Conservation (phyloP, 2,113 vertebrate species). For the Carassius carassius region DNA sequence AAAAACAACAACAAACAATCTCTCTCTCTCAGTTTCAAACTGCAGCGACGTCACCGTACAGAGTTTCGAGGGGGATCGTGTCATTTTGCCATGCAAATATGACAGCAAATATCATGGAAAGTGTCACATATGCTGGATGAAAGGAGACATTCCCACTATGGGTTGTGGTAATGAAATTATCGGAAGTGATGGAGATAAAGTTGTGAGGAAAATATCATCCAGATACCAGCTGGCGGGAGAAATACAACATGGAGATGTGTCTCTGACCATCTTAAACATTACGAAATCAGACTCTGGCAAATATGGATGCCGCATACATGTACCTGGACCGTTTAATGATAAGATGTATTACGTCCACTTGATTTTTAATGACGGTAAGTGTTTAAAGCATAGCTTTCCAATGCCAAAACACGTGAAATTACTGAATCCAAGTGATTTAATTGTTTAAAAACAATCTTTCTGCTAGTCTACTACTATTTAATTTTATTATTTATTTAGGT, state of each 20-base stretch:
- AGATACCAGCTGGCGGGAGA: conserved; percentile 47
- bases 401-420: not conserved
- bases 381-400: not conserved
- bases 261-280: conserved; percentile 47
- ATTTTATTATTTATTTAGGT: too few relatives aligned
- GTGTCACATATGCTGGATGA: conserved; percentile 56
- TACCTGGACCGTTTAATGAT: conserved; percentile 57
- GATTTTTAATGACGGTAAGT: conserved; percentile 47
- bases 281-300: conserved; percentile 42
- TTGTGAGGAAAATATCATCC: not conserved
- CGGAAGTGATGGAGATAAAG: conserved; percentile 43
- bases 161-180: conserved; percentile 54
- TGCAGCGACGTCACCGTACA: conserved; percentile 14
- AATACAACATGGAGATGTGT: conserved; percentile 51
- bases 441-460: not conserved
- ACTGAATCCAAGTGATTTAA: too few relatives aligned
- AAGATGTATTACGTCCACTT: conserved; percentile 34
- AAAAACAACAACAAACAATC: too few relatives aligned
- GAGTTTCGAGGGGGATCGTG: conserved; percentile 41
- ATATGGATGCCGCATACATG: conserved; percentile 57
- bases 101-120: conserved; percentile 34
- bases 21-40: conserved; percentile 31
- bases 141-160: conserved; percentile 34
- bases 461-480: too few relatives aligned
- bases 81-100: conserved; percentile 58